Evolutionary conservation across 37 sponge, comb jelly and placozoan genomes (phyloP), one percentile per base, ranked within the genome.

Genomic region (Haliclona indistincta): DNA sequence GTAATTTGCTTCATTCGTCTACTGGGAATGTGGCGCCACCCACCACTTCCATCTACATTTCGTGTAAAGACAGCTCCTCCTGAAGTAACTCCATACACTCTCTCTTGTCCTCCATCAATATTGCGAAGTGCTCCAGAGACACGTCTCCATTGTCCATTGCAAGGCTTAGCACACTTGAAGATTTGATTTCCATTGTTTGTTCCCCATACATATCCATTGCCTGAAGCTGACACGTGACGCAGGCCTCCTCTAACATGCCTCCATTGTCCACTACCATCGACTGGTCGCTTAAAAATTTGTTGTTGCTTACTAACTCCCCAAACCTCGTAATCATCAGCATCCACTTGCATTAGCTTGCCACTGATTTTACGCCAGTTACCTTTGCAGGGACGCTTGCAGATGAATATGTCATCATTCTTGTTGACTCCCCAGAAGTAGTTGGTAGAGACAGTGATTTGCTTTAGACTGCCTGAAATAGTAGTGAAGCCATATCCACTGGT

Each of bases 171-270:
- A 70, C 89, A 89, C 61, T 89, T 89, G 74, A 29, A 88, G 11
- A 82, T 77, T 17, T 71, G 7, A 58, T 83, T 37, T 15, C 10
- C 38, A 15, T 40, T 3, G 51, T 60, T 83, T 23, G 79, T 76
- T 52, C 80, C 84, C 89, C 89, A 89, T 4, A 89, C 79, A 61
- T 75, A 89, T 43, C 89, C 89, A 69, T 89, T 83, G 0, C 84
- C 89, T 33, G 84, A 84, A n/a, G 84, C 89, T 43, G 81, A 75
- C 11, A 89, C 84, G 36, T 83, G 89, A 28, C 69, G 68, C 42
- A 84, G 60, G 2, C 53, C 7, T 33, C 84, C 84, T 13, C 32
- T 43, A 10, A 85, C n/a, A 30, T 35, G 56, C 65, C 75, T 40
- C 87, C 87, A 86, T 0, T 32, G 17, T 25, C 81, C 81, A 74